Base-by-base conservation (phyloP, 2,113 vertebrate species). In the Malurus elegans region DNA sequence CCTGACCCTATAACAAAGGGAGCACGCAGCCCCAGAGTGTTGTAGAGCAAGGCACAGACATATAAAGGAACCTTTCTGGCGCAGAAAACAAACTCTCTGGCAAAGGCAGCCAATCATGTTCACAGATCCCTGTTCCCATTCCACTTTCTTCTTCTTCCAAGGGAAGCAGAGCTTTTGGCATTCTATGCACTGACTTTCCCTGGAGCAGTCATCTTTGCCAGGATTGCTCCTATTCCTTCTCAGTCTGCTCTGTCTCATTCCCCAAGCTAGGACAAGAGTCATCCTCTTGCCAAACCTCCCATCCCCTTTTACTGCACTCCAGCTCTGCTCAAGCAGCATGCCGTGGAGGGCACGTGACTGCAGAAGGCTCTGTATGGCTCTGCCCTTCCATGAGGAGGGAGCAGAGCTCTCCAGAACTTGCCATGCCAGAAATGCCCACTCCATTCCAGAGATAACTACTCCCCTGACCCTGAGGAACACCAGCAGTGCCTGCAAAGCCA, bases 291-390 rank as follows among this genome's bases (percentile, higher is more conserved):
- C 50, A 94, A 53, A 94, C 13, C 29, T 69, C 40, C 48, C 40
- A 60, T 2, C 6, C 7, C 9, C 21, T 82, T 75, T 79, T 57
- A 57, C 15, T 34, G 65, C 48, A 75, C 32, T 51, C 26, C 69
- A 71, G 56, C 58, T 28, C 48, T 85, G 70, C 48, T 57, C 31
- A 60, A 61, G 70, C 78, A 95, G 70, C 0, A n/a, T 29, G 2
- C 36, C 8, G 12, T 2, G 6, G 48, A 69, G 16, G 10, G 25
- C 61, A 58, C 0, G 0, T 21, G 34, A 31, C 82, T 80, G 45
- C 54, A 73, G n/a, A 85, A 92, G 18, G 40, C 44, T 78, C n/a
- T 24, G 20, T 8, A 14, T 1, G 1, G 26, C 45, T 89, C 67
- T 81, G 29, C 60, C 86, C 57, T 79, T 70, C 71, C 81, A 57